Base-by-base conservation (phyloP, 2,797 vertebrate genomes). In the Lepilemur septentrionalis region DNA sequence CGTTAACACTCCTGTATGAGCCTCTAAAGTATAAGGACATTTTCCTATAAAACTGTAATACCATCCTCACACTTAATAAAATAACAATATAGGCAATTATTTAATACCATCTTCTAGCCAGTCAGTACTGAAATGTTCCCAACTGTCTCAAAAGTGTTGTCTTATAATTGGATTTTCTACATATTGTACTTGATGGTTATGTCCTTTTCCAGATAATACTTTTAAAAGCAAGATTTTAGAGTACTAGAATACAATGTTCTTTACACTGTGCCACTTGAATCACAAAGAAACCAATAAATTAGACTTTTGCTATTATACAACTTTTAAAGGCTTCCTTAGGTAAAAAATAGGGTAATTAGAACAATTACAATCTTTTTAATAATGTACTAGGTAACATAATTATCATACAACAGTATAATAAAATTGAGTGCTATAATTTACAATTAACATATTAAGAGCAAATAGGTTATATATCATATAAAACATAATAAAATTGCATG, bases 221-320 rank as follows among this genome's bases (percentile, higher is more conserved):
- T 17, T 52, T 46, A 81, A 52, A 93, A 93, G 69, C 22, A 93
- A 84, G 69, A 61, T 75, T 93, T 96, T 61, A 83, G n/a, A 91
- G 43, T 32, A 86, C 67, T 91, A 76, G 48, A 93, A 38, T 69
- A 75, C 79, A 67, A 52, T 63, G 43, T 38, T 88, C 76, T 91
- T 96, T 63, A 35, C 23, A 82, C 61, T 35, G 18, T 55, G 52
- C 14, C 23, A 81, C 35, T 52, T 81, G 50, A 90, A 73, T 88
- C 67, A 83, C 10, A 82, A 41, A 95, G 20, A 13, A 95, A 41
- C 6, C 52, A 91, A 43, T 59, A 85, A 75, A 83, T 52, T 38
- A 87, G 65, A 69, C 59, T 80, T 88, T 59, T 72, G n/a, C 55
- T 70, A 61, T 84, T 70, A 67, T 12, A 65, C 1, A 88, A 91